Conservation (phyloP, 2,113 vertebrate species). For the Dromaius novaehollandiae region DNA sequence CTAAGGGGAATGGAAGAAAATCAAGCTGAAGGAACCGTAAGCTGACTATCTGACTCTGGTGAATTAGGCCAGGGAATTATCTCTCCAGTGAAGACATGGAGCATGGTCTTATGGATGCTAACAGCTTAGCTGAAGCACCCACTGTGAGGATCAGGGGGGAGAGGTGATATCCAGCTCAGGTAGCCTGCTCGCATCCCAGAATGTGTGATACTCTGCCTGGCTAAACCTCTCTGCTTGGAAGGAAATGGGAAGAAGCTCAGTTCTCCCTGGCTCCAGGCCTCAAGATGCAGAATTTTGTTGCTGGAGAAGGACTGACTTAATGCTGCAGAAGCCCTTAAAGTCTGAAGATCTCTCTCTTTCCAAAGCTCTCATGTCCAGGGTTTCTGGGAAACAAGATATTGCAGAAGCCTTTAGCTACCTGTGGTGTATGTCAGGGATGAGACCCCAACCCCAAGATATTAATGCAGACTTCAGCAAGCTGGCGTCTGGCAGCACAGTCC, state of each 20-base stretch:
- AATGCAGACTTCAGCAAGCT: neutral
- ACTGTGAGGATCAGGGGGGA: neutral
- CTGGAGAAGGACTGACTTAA: neutral
- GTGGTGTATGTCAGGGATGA: neutral
- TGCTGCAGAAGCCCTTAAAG: neutral
- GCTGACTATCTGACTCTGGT: neutral
- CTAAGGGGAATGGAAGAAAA: neutral
- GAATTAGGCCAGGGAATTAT: neutral
- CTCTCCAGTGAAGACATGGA: neutral
- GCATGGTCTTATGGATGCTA: too few relatives aligned
- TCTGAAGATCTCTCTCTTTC: neutral
- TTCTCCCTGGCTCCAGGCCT: accelerated
- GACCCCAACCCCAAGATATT: neutral
- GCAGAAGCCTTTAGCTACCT: neutral
- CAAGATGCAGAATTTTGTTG: neutral
- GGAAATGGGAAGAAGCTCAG: neutral
- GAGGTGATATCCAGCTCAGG: neutral
- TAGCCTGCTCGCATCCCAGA: neutral
- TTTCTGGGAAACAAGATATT: neutral
- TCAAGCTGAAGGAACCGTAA: neutral
- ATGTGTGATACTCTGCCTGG: neutral
- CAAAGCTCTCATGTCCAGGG: neutral
- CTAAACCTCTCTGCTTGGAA: neutral
- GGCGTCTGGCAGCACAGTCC: neutral
- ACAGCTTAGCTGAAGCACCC: neutral